These are phyloP conservation scores for Druon quercuslanigerum DNA, from an alignment of 1,140 invertebrate genomes.

Conservation along the genomic window DNA sequence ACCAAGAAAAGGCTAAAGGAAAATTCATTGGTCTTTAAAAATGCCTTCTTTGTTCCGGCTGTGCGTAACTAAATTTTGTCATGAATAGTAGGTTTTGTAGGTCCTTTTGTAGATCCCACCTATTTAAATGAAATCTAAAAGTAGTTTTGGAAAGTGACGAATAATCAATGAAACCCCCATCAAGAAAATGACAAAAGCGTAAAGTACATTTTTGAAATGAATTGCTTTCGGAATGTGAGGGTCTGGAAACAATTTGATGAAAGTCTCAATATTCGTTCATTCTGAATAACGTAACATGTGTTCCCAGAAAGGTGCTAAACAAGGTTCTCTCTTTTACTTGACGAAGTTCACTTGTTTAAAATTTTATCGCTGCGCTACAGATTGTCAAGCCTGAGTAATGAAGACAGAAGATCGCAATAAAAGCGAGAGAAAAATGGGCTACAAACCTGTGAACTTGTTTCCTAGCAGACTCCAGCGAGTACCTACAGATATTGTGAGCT, in stretches of 20 bases:
- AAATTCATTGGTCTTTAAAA: too few species aligned
- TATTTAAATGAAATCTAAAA: too few species aligned
- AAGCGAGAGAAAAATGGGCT: not conserved
- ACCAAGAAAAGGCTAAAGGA: too few species aligned
- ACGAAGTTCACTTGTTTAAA: slow-evolving; percentile 13
- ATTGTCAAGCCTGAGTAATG: slow-evolving; percentile 30
- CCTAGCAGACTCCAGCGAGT: not conserved
- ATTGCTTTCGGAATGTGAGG: slow-evolving; percentile 17
- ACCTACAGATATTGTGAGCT: not conserved
- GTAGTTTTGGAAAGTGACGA: not conserved
- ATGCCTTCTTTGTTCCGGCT: too few species aligned
- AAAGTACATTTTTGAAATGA: not conserved
- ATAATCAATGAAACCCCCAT: slow-evolving; percentile 14
- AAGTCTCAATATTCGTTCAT: slow-evolving; percentile 29
- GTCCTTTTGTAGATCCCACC: too few species aligned
- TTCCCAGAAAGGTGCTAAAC: slow-evolving; percentile 1
- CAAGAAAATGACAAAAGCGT: slow-evolving; percentile 38
- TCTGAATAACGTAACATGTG: slow-evolving; percentile 18
- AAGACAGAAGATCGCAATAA: slow-evolving; percentile 22
- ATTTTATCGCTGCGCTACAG: slow-evolving; percentile 25
- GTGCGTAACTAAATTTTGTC: too few species aligned
- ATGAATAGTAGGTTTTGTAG: too few species aligned
- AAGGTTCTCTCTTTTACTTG: slow-evolving; percentile 23
- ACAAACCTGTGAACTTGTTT: slow-evolving; percentile 3
- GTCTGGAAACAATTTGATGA: slow-evolving; percentile 27